phyloP scores from a whole-genome alignment of 2,113 vertebrate species.

The Alethe castanea region DNA sequence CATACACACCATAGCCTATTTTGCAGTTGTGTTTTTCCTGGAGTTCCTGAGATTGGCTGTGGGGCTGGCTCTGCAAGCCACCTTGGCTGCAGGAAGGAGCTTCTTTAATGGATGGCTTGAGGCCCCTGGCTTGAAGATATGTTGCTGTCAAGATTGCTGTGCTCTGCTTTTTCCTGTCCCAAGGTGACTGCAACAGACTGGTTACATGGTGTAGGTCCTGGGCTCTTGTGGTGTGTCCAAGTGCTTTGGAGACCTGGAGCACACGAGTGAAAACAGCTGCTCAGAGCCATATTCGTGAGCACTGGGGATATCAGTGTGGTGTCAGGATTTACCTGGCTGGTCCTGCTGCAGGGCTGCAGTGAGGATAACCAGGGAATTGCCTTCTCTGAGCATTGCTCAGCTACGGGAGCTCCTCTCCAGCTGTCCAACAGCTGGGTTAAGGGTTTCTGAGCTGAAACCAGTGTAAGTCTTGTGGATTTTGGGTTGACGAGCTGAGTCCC shows the following conservation, averaged over 20 bases:
- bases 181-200: neutral
- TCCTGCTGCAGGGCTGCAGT: neutral
- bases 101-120: neutral
- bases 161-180: neutral
- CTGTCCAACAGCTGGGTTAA: neutral
- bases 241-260: neutral
- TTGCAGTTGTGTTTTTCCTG: neutral
- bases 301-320: neutral
- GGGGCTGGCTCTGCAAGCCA: neutral
- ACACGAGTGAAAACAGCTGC: neutral
- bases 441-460: neutral
- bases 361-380: neutral
- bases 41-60: accelerated
- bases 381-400: neutral
- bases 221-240: neutral
- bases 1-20: neutral
- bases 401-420: neutral
- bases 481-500: neutral
- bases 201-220: neutral
- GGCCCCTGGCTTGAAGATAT: neutral
- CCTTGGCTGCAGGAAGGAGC: neutral
- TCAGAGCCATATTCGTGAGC: accelerated
- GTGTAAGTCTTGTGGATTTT: neutral
- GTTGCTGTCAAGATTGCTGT: neutral
- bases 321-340: neutral